Evolutionary conservation across 2,113 vertebrate species (phyloP), one percentile per base, ranked within the genome.

Genomic region (Machaerirhynchus nigripectus): DNA sequence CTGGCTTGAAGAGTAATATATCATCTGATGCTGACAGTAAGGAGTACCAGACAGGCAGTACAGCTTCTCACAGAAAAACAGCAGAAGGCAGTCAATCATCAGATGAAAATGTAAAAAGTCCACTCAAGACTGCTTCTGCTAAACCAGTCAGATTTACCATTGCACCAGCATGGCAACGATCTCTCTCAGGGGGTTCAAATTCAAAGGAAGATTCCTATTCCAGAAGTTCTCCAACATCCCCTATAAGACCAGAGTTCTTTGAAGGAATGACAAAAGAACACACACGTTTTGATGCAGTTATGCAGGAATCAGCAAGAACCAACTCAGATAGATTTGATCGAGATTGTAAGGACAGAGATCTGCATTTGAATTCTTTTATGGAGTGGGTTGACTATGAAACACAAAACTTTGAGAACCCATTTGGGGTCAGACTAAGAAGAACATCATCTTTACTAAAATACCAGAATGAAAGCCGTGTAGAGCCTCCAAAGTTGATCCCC

Each of bases 391-490:
- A 93, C 16, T 46, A 73, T 8, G 97, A 94, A 53, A 94, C 94
- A 52, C 95, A 94, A 35, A 97, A 88, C 68, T 68, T 77, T 19
- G 97, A 98, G 96, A 99, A 87, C 84, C 97, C 97, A 0, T 99
- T 99, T 87, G 99, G 99, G 56, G 95, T 99, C n/a, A 97, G 92
- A 63, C 96, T 99, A 83, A 98, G 98, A 94, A 99, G 97, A 97
- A 98, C 97, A 3, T 95, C 98, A 2, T 97, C 97, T 65, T 97
- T 98, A 50, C 95, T 98, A 19, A 98, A 97, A 85, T 98, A 97
- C 63, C 97, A 96, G 73, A 93, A 65, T 4, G 98, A 98, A 78
- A 97, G 81, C 47, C 69, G 11, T 68, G 87, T 75, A 13, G 84
- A 95, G n/a, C 33, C 44, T 28, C 77, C 71, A 50, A 97, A 92